These are phyloP conservation scores for Sphenopsis melanotis DNA, from an alignment of 2,797 vertebrate species.

Conservation along the genomic window DNA sequence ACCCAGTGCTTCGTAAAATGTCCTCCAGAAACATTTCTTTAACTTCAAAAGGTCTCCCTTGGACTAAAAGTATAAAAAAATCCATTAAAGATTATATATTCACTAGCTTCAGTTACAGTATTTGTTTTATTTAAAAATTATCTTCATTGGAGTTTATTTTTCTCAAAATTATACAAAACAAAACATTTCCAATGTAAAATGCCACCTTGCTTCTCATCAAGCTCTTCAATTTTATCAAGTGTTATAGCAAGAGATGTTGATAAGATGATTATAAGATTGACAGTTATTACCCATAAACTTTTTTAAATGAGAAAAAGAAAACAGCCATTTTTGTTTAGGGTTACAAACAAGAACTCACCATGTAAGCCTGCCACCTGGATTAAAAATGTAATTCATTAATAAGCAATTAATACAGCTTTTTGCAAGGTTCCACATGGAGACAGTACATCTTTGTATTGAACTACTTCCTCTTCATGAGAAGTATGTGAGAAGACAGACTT, in stretches of 20 bases:
- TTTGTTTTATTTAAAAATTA: background rate
- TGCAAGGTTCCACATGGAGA: background rate
- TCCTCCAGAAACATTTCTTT: constrained; percentile 62
- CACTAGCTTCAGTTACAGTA: background rate
- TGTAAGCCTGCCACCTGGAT: background rate
- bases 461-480: background rate
- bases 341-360: background rate
- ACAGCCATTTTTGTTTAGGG: background rate
- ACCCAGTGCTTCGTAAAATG: constrained; percentile 85
- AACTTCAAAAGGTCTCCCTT: constrained; percentile 86
- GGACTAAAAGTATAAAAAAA: constrained; percentile 76
- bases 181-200: background rate
- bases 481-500: background rate
- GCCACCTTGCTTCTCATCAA: background rate
- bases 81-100: background rate
- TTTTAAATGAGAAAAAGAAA: background rate
- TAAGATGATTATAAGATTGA: background rate
- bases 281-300: background rate
- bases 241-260: background rate
- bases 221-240: background rate
- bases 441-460: background rate
- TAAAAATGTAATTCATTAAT: background rate
- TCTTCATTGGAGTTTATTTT: background rate
- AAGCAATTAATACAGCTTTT: background rate
- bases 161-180: background rate